Percentiles rank a stretch among this genome's conserved stretches.
These are phyloP conservation scores for Hypomesus transpacificus DNA, from an alignment of 2,113 vertebrate genomes.

Conservation along the genomic window DNA sequence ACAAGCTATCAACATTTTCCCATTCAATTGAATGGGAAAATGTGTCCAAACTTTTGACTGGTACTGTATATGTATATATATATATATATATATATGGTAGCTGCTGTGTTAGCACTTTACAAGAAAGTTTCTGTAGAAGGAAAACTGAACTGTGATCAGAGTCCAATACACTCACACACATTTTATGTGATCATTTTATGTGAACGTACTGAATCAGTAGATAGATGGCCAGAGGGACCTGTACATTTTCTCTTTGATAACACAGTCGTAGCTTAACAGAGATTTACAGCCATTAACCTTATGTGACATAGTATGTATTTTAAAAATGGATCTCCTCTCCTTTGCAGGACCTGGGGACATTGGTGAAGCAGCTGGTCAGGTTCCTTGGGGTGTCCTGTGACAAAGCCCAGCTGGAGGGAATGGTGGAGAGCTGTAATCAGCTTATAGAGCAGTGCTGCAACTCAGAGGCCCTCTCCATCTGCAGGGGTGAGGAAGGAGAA, in stretches of 20 bases:
- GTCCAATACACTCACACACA: not conserved
- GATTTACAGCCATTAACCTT: too few relatives aligned
- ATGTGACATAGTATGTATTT: too few relatives aligned
- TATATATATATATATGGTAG: not conserved
- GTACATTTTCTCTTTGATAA: not conserved
- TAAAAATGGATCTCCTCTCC: not conserved
- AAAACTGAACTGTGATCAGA: too few relatives aligned
- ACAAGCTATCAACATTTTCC: too few relatives aligned
- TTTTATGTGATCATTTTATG: not conserved
- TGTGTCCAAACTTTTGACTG: too few relatives aligned
- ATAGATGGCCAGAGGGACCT: too few relatives aligned
- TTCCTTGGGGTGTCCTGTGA: constrained; percentile 94
- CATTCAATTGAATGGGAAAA: too few relatives aligned
- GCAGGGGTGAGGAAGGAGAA: constrained; percentile 77
- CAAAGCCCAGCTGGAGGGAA: constrained; percentile 88
- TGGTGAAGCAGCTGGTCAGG: constrained; percentile 87
- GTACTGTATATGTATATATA: too few relatives aligned
- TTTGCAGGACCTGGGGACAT: constrained; percentile 80
- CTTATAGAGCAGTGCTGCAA: constrained; percentile 96
- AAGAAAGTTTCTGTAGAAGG: not conserved
- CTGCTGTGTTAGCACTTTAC: not conserved
- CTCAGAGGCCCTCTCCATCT: constrained; percentile 88
- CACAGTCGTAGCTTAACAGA: too few relatives aligned
- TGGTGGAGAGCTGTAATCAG: constrained; percentile 93
- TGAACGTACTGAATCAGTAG: not conserved